Conservation (phyloP, 2,797 vertebrate species). For the Chrysocyon brachyurus region DNA sequence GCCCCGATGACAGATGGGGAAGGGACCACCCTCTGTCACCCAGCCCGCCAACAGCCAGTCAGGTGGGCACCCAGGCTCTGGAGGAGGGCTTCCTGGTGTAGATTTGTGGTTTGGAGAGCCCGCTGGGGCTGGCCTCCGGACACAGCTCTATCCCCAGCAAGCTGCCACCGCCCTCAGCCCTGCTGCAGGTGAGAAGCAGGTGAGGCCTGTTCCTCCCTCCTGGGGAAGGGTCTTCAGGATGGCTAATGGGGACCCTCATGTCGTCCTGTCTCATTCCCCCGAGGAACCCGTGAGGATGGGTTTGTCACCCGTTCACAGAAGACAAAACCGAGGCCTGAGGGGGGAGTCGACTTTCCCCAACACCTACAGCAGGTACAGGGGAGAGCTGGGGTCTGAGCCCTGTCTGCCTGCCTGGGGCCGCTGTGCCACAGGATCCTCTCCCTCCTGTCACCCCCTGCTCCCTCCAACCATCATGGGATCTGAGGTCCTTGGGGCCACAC, state of each 20-base stretch:
- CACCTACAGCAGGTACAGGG: neutral
- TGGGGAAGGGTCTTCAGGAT: neutral
- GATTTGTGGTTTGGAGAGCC: neutral
- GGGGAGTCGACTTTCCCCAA: neutral
- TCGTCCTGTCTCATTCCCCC: neutral
- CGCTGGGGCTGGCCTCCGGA: neutral
- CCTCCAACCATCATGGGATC: neutral
- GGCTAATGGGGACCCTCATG: neutral
- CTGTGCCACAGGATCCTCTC: neutral
- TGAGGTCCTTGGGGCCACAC: neutral
- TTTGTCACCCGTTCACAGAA: neutral
- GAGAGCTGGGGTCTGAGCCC: neutral
- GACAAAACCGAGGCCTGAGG: neutral
- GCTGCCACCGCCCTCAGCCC: neutral
- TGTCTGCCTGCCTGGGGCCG: rapidly evolving
- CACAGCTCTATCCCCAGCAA: neutral
- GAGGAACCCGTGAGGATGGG: neutral
- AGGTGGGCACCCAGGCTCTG: rapidly evolving
- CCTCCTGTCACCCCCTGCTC: neutral
- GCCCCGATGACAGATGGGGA: neutral
- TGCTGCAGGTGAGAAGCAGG: neutral
- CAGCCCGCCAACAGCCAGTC: rapidly evolving
- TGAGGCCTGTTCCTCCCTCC: neutral
- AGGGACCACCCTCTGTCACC: neutral
- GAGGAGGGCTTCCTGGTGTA: neutral